Percentiles rank a stretch among this genome's conserved stretches.
Evolutionary conservation across 2,888 invertebrate genomes (phyloP).

Genomic region (Podabrus alpinus): DNA sequence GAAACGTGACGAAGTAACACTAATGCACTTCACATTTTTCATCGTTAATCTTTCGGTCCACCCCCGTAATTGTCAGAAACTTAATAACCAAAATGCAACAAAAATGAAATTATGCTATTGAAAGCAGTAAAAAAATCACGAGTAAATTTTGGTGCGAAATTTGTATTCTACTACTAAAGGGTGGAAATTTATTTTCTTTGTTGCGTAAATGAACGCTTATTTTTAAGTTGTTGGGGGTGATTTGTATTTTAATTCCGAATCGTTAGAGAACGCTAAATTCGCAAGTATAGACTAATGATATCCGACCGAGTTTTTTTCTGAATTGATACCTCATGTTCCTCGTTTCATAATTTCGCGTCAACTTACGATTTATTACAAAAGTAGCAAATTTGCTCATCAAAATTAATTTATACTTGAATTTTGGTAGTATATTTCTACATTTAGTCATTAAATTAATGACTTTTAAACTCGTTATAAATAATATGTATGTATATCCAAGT

Average conservation of each 20-base stretch:
- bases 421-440: background rate
- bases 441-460: background rate
- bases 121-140: background rate
- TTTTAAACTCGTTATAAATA: background rate
- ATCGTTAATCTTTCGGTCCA: background rate
- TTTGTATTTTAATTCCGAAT: background rate
- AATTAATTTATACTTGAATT: background rate
- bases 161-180: background rate
- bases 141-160: background rate
- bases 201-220: background rate
- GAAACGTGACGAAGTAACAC: background rate
- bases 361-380: background rate
- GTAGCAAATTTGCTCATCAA: background rate
- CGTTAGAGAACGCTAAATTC: background rate
- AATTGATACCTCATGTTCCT: background rate
- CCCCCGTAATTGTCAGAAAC: background rate
- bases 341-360: background rate
- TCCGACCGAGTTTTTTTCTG: background rate
- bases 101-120: background rate
- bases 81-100: background rate
- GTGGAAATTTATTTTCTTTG: background rate
- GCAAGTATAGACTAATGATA: background rate
- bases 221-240: background rate
- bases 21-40: background rate
- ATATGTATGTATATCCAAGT: background rate